Evolutionary conservation across 2,888 invertebrate genomes (phyloP).

Genomic region (Sericinus montela): DNA sequence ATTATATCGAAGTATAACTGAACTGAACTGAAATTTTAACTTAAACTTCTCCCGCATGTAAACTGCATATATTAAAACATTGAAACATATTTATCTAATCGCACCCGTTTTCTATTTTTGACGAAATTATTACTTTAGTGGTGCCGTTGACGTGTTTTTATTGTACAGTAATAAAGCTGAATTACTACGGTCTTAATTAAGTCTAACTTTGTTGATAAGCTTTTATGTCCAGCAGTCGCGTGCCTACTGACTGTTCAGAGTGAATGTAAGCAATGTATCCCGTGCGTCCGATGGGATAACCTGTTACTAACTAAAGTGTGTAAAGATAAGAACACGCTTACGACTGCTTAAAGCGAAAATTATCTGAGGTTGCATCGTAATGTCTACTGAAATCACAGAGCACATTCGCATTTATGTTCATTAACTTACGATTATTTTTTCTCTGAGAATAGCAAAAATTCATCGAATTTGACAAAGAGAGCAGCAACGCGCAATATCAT

Average conservation of each 20-base stretch:
- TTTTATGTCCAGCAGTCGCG: slow-evolving; percentile 61
- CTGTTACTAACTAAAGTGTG: slow-evolving; percentile 26
- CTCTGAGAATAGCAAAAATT: not conserved
- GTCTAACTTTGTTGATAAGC: slow-evolving; percentile 57
- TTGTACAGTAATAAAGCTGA: slow-evolving; percentile 52
- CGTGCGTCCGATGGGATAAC: slow-evolving; percentile 12
- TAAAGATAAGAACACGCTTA: slow-evolving; percentile 18
- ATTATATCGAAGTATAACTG: too few species aligned
- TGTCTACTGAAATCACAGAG: not conserved
- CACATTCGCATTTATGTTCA: not conserved
- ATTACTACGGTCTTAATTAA: slow-evolving; percentile 61
- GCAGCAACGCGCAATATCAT: not conserved
- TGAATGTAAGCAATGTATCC: slow-evolving; percentile 40
- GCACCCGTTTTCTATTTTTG: too few species aligned
- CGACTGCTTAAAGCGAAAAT: not conserved
- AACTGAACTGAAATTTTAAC: too few species aligned
- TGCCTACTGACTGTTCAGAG: slow-evolving; percentile 48
- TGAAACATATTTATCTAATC: too few species aligned
- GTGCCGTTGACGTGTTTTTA: slow-evolving; percentile 37
- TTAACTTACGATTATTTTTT: not conserved
- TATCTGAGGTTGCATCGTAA: not conserved
- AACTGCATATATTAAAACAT: too few species aligned
- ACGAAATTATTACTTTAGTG: slow-evolving; percentile 32
- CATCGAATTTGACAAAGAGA: not conserved
- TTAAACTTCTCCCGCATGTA: too few species aligned